Evolutionary conservation across 2,797 vertebrate genomes (phyloP).

Genomic region (Pangasius djambal): DNA sequence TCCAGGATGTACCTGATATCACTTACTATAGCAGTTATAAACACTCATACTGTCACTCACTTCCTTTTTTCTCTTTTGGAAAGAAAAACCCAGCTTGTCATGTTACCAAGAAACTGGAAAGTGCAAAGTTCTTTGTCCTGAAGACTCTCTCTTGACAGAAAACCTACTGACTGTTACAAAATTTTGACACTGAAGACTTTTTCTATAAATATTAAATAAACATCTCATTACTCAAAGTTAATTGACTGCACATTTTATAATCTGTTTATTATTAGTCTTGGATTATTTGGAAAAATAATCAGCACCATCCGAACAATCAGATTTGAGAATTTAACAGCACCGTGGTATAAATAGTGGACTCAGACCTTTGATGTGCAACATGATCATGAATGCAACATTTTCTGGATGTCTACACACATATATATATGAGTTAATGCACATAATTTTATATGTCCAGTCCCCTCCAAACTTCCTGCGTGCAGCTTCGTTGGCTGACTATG

Average conservation of each 20-base stretch:
- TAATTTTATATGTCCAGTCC: conserved; percentile 68
- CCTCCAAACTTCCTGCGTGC: conserved; percentile 97
- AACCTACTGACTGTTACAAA: background rate
- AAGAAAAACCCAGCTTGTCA: background rate
- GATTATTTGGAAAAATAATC: background rate
- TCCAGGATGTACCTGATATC: background rate
- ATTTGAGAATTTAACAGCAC: background rate
- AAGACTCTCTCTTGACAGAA: background rate
- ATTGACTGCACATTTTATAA: background rate
- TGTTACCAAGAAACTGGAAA: background rate
- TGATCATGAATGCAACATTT: background rate
- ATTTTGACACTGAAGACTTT: background rate
- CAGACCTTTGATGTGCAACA: background rate
- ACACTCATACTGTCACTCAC: background rate
- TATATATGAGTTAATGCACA: background rate
- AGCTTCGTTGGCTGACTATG: conserved; percentile 88
- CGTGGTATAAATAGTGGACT: background rate
- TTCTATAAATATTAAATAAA: background rate
- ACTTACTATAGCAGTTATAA: background rate
- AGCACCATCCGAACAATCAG: background rate
- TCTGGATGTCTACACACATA: background rate
- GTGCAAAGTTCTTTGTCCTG: background rate
- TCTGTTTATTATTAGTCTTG: background rate
- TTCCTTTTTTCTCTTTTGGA: background rate
- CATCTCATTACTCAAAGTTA: background rate